These are phyloP conservation scores for Orthosia cruda DNA, from an alignment of 2,888 invertebrate species.

Conservation along the genomic window DNA sequence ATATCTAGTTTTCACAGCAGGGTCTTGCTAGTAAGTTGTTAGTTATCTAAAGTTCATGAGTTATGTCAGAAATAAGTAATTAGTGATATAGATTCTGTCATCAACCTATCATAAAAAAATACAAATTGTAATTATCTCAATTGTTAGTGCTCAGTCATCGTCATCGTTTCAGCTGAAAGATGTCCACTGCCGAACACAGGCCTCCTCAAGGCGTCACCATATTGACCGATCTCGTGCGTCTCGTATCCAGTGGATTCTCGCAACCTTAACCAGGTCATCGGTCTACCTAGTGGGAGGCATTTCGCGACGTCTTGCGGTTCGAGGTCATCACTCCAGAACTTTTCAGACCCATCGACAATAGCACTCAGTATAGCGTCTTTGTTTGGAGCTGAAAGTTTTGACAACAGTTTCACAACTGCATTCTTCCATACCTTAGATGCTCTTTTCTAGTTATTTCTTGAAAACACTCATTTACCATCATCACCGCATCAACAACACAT, in stretches of 20 bases:
- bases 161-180: too few species aligned
- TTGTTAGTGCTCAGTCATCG: not conserved
- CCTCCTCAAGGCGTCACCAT: too few species aligned
- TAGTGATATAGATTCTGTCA: not conserved
- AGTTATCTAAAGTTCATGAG: not conserved
- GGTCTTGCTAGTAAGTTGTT: not conserved
- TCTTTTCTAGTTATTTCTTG: not conserved
- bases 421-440: not conserved
- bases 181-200: too few species aligned
- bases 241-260: too few species aligned
- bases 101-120: not conserved
- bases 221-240: too few species aligned
- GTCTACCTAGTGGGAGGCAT: too few species aligned
- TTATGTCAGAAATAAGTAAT: not conserved
- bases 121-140: not conserved
- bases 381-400: not conserved
- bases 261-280: too few species aligned
- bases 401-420: not conserved
- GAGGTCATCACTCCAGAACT: too few species aligned
- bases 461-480: not conserved
- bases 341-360: too few species aligned
- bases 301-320: too few species aligned
- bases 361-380: not conserved
- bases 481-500: conserved; percentile 30
- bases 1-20: conserved; percentile 16